Evolutionary conservation across 2,888 invertebrate genomes (phyloP).

Genomic region (Chalcosyrphus nemorum): DNA sequence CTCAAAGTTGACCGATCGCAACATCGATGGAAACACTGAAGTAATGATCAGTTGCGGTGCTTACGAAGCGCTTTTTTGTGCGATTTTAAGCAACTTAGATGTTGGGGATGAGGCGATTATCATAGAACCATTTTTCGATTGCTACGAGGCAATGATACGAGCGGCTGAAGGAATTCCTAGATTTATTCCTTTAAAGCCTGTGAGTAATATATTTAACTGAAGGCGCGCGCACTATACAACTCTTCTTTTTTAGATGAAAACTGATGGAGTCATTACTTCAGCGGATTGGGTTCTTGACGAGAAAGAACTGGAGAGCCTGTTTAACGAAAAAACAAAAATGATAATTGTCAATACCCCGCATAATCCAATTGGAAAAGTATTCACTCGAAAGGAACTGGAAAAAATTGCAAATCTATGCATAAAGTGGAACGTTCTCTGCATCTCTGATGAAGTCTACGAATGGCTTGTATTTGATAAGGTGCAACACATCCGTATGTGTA

Average conservation of each 20-base stretch:
- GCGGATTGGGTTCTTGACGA: slow-evolving; percentile 95
- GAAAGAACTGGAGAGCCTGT: slow-evolving; percentile 89
- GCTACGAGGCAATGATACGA: slow-evolving; percentile 97
- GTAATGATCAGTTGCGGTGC: slow-evolving; percentile 95
- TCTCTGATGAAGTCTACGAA: slow-evolving; percentile 99
- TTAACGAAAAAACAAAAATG: slow-evolving; percentile 95
- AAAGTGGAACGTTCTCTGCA: slow-evolving; percentile 94
- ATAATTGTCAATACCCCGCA: slow-evolving; percentile 98
- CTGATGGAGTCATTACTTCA: slow-evolving; percentile 84
- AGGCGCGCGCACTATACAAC: too few species aligned
- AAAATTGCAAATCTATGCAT: slow-evolving; percentile 94
- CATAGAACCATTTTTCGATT: slow-evolving; percentile 99
- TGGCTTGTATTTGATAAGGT: slow-evolving; percentile 95
- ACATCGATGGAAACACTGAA: slow-evolving; percentile 93
- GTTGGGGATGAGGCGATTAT: slow-evolving; percentile 96
- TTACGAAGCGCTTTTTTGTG: slow-evolving; percentile 95
- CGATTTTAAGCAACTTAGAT: slow-evolving; percentile 93
- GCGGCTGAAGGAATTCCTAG: slow-evolving; percentile 93
- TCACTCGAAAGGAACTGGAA: slow-evolving; percentile 85
- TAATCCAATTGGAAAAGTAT: slow-evolving; percentile 97
- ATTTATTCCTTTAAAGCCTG: slow-evolving; percentile 93
- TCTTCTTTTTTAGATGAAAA: slow-evolving; percentile 76
- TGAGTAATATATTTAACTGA: slow-evolving; percentile 81
- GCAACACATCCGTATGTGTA: slow-evolving; percentile 96
- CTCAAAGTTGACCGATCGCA: slow-evolving; percentile 88